Evolutionary conservation across 2,888 invertebrate species (phyloP).

Genomic region (Operophtera brumata): DNA sequence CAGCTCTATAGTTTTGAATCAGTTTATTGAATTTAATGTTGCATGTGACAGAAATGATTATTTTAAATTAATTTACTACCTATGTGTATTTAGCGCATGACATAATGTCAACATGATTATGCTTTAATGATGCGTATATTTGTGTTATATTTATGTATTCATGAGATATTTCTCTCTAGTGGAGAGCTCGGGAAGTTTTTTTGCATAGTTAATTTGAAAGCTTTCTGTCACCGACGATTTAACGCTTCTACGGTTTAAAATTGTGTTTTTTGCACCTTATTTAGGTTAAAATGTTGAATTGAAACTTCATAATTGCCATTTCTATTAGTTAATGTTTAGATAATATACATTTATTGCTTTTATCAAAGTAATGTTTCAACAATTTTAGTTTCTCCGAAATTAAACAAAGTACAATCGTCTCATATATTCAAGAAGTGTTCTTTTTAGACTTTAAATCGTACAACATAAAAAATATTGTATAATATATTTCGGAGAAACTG

Average conservation of each 20-base stretch:
- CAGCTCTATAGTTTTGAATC: slow-evolving; percentile 1
- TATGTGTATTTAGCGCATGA: slow-evolving; percentile 61
- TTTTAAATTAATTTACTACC: slow-evolving; percentile 41
- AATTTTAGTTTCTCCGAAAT: slow-evolving; percentile 37
- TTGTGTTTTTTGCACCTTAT: slow-evolving; percentile 52
- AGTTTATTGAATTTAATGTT: slow-evolving; percentile 33
- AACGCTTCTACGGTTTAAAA: slow-evolving; percentile 48
- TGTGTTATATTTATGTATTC: slow-evolving; percentile 46
- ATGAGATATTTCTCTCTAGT: slow-evolving; percentile 71
- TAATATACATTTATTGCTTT: slow-evolving; percentile 33
- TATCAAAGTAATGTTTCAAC: slow-evolving; percentile 27
- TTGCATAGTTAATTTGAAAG: slow-evolving; percentile 52
- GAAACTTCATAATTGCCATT: slow-evolving; percentile 16
- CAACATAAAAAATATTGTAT: background rate
- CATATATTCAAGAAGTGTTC: background rate
- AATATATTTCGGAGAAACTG: slow-evolving; percentile 17
- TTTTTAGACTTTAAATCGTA: background rate
- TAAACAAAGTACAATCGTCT: background rate
- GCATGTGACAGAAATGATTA: slow-evolving; percentile 69
- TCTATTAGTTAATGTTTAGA: slow-evolving; percentile 12
- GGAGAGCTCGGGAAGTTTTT: slow-evolving; percentile 79
- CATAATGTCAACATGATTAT: slow-evolving; percentile 52
- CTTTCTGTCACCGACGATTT: slow-evolving; percentile 69
- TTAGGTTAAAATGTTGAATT: slow-evolving; percentile 26
- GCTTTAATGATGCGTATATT: slow-evolving; percentile 40